Base-by-base conservation (phyloP, 2,888 invertebrate genomes). In the Xiphydria camelus region DNA sequence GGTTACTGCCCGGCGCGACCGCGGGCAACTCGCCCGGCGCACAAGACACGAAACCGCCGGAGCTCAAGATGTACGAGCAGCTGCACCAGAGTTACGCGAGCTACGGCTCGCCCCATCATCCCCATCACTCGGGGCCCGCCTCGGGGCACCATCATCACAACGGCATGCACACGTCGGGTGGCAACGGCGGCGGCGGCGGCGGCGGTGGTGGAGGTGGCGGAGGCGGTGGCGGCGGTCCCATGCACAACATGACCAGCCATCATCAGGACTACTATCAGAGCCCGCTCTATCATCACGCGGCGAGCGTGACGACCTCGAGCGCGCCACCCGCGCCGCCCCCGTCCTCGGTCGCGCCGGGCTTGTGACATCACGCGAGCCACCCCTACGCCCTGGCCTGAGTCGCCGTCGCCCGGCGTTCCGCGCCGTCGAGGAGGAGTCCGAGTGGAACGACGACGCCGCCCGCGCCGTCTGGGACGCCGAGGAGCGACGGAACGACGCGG, bases 11-110 rank as follows among this genome's bases (percentile, higher is more conserved):
- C 41, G 84, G 87, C 40, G 91, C 91, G 75, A 87, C 89, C 57
- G 92, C 93, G 77, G 82, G 66, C 1, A 64, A 66, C 2, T 72
- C 74, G 1, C 71, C 74, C 0, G 69, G 68, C 4, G 57, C 62
- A 1, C 70, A 69, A 15, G 75, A 75, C 35, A 69, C 67, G 26
- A 75, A 75, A 31, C 73, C 73, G 0, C 69, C 91, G 57, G 94
- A 94, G 77, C 85, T 92, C 64, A 94, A 93, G 78, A 91, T 94
- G 90, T 94, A 94, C 79, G 92, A 90, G 70, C 90, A 89, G 78
- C 83, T 83, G 51, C 82, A 82, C 54, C 70, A 66, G 58, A 74
- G 71, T 19, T 84, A 84, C 60, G 79, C 79, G 23, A 82, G 82
- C 47, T 84, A 84, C 61, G 84, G 83, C 61, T 81, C 82, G 40